Evolutionary conservation across 2,797 vertebrate genomes (phyloP).

Genomic region (Valencia hispanica): DNA sequence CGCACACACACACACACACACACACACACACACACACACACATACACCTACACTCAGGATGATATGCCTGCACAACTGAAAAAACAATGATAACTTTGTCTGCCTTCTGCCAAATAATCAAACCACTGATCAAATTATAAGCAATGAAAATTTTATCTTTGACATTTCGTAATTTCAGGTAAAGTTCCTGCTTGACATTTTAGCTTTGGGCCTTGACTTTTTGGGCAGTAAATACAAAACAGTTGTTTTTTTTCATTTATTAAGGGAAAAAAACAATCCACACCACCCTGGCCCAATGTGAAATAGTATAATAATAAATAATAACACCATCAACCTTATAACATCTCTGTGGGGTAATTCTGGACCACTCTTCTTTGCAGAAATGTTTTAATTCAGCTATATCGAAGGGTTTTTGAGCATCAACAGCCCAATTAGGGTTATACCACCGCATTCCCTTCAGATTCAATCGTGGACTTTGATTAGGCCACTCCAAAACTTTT

Average conservation of each 20-base stretch:
- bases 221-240: background rate
- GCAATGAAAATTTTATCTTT: conserved; percentile 32
- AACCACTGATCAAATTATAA: conserved; percentile 36
- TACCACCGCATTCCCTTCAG: background rate
- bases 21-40: too few species aligned
- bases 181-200: conserved; percentile 37
- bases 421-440: background rate
- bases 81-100: conserved; percentile 69
- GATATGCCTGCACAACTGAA: conserved; percentile 63
- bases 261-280: background rate
- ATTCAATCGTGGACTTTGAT: background rate
- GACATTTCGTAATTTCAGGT: conserved; percentile 36
- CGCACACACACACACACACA: conserved; percentile 42
- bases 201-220: background rate
- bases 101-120: conserved; percentile 37
- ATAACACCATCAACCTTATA: background rate
- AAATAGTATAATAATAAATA: too few species aligned
- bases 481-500: background rate
- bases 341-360: too few species aligned
- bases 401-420: background rate
- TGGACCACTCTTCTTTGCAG: too few species aligned
- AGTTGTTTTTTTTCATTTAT: background rate
- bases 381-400: background rate
- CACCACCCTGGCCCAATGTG: background rate
- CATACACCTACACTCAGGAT: conserved; percentile 55